phyloP scores from a whole-genome alignment of 2,888 invertebrate genomes.

The Sericinus montela region DNA sequence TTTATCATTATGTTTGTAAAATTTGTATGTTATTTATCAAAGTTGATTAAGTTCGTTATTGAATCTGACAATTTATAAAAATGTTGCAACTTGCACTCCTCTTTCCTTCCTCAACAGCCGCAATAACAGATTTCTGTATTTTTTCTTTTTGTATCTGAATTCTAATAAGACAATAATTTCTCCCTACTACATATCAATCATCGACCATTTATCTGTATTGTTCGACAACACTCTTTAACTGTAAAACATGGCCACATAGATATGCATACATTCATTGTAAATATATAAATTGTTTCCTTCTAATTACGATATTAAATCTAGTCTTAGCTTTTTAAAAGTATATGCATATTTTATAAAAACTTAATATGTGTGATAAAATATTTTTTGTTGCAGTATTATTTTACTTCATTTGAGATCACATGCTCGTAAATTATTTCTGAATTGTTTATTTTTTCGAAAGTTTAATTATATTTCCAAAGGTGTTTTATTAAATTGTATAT shows the following conservation, averaged over 20 bases:
- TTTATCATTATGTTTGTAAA: too few species aligned
- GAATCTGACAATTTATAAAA: too few species aligned
- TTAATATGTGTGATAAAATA: conserved; percentile 17
- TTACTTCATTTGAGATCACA: not conserved
- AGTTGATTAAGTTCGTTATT: too few species aligned
- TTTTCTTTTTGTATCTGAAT: not conserved
- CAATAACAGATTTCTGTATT: too few species aligned
- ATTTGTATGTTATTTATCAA: too few species aligned
- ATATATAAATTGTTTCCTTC: not conserved
- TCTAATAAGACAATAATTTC: not conserved
- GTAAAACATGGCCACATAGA: too few species aligned
- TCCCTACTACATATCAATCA: conserved; percentile 2
- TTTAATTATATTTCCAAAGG: conserved; percentile 18
- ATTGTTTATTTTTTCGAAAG: conserved; percentile 11
- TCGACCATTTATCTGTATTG: not conserved
- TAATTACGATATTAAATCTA: conserved; percentile 26
- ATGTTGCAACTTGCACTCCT: too few species aligned
- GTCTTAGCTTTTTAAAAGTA: conserved; percentile 36
- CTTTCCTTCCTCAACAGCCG: too few species aligned
- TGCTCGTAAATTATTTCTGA: not conserved
- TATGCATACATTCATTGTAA: not conserved
- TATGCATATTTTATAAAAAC: conserved; percentile 5
- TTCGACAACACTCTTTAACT: too few species aligned
- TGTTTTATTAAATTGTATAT: too few species aligned
- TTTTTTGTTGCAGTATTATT: not conserved